Evolutionary conservation across 2,797 vertebrate species (phyloP).

Genomic region (Chloroceryle amazona): DNA sequence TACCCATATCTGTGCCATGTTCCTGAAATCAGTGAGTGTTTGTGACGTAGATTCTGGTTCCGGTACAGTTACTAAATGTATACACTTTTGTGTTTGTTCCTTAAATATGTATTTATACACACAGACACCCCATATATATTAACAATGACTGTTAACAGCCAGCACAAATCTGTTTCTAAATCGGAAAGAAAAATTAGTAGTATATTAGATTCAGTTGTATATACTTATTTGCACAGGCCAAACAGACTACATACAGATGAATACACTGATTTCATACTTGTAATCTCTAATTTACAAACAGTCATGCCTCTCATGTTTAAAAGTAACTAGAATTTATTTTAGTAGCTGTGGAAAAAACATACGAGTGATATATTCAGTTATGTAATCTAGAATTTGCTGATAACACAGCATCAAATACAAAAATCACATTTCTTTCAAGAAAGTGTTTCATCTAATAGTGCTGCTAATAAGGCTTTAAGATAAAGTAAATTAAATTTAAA

Average conservation of each 20-base stretch:
- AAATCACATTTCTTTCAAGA: not conserved
- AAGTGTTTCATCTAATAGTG: not conserved
- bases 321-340: not conserved
- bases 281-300: not conserved
- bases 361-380: not conserved
- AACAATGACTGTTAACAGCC: not conserved
- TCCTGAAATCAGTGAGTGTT: not conserved
- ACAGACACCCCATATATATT: not conserved
- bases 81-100: not conserved
- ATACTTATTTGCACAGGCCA: not conserved
- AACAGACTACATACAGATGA: not conserved
- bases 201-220: not conserved
- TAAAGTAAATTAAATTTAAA: not conserved
- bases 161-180: not conserved
- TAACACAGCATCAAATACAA: not conserved
- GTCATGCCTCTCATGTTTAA: not conserved
- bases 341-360: not conserved
- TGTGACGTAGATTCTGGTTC: not conserved
- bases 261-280: not conserved
- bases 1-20: not conserved
- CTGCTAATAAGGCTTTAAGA: not conserved
- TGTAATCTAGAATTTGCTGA: not conserved
- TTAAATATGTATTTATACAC: not conserved
- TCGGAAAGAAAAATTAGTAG: not conserved
- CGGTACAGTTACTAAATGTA: not conserved